Evolutionary conservation across 92 coral and sea anemone genomes (phyloP), one percentile per base, ranked within the genome.

Genomic region (Porites rus): DNA sequence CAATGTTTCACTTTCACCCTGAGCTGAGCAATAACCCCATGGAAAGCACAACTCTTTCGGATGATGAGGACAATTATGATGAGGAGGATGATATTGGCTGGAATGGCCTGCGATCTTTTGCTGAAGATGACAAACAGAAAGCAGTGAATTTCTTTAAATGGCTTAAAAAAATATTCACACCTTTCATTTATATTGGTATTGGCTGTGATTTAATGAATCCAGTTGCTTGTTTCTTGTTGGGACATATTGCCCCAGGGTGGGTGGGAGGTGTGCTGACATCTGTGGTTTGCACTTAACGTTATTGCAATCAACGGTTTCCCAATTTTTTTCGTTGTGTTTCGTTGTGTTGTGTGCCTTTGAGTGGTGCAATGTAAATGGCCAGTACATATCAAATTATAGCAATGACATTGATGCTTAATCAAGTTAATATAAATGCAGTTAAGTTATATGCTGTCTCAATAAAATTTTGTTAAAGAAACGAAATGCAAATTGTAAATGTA

Each of bases 171-270:
- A 50, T 88, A 56, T 88, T 91, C 68, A 67, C 72, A 52, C 87
- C 92, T 24, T 70, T 82, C 21, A 73, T 91, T 28, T 80, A 73
- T 28, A 61, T 84, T 51, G 82, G 13, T 31, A 62, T 88, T 67
- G 94, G 94, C 58, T 62, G 79, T 75, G 92, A 88, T 0, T 24
- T 68, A 61, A 69, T 91, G 86, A 91, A 91, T 51, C 89, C 94
- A 25, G 92, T 91, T 14, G 85, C 84, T 0, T 79, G 80, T 38
- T 79, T 91, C 46, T 68, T 88, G 28, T 61, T 91, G 54, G 90
- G 92, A 83, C 74, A 84, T 72, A 74, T 91, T 53, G 78, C 92
- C 69, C 92, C 94, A 18, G 94, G 92, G 18, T 91, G 92, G 94
- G 94, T 91, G 77, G 94, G 94, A 21, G 94, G 94, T 31, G 51